Evolutionary conservation across 2,797 vertebrate genomes (phyloP).

Genomic region (Pangasius larnaudii): DNA sequence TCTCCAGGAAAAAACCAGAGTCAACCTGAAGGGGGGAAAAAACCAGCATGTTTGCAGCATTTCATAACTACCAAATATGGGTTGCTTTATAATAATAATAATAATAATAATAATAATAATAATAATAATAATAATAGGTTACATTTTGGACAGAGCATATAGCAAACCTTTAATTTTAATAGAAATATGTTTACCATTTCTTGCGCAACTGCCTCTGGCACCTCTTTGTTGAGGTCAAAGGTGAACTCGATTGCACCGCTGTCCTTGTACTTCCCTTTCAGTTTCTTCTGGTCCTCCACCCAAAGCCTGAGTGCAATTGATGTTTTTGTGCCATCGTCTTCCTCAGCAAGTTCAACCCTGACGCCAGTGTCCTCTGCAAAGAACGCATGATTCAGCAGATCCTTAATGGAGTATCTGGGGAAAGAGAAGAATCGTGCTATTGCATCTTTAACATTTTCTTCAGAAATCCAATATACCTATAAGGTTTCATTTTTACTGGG

Average conservation of each 20-base stretch:
- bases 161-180: background rate
- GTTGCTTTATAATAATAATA: background rate
- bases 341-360: slow-evolving; percentile 97
- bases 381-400: slow-evolving; percentile 97
- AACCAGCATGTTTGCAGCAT: background rate
- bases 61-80: background rate
- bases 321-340: slow-evolving; percentile 92
- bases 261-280: slow-evolving; percentile 99
- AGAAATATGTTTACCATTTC: slow-evolving; percentile 85
- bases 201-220: slow-evolving; percentile 94
- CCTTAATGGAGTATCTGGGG: slow-evolving; percentile 94
- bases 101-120: background rate
- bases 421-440: slow-evolving; percentile 34
- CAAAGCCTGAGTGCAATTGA: slow-evolving; percentile 95
- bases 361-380: slow-evolving; percentile 98
- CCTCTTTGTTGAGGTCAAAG: slow-evolving; percentile 92
- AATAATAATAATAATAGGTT: background rate
- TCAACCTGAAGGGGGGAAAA: slow-evolving; percentile 85
- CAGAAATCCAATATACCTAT: slow-evolving; percentile 16
- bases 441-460: background rate
- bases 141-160: background rate
- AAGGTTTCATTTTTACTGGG: background rate
- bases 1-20: slow-evolving; percentile 95
- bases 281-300: slow-evolving; percentile 97
- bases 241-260: slow-evolving; percentile 97